A percentile compares a stretch with the other conserved stretches of the same genome.
Evolutionary conservation across 2,888 invertebrate species (phyloP).

Genomic region (Drosophila tripunctata): DNA sequence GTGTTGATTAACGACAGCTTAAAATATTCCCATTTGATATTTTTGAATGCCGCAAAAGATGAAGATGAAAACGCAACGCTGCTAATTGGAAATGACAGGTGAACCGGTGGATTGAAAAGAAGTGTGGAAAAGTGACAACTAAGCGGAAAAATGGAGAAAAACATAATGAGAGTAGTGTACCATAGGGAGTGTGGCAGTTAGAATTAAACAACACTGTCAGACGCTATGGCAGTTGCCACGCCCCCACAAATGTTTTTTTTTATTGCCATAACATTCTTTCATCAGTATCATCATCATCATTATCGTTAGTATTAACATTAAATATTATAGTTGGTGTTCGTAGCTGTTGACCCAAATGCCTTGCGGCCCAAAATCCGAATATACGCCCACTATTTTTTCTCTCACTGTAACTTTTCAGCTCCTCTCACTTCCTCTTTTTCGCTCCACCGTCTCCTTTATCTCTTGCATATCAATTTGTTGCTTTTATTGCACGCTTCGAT

Average conservation of each 20-base stretch:
- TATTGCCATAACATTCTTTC: constrained; percentile 40
- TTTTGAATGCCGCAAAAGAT: neutral
- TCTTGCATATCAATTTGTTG: constrained; percentile 43
- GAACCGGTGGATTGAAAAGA: too few relatives aligned
- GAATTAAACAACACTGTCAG: neutral
- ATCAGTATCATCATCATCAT: constrained; percentile 15
- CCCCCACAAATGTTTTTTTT: constrained; percentile 15
- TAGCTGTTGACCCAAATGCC: constrained; percentile 52
- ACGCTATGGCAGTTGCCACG: constrained; percentile 5
- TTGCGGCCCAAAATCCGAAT: constrained; percentile 38
- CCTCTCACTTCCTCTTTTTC: too few relatives aligned
- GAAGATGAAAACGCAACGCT: constrained; percentile 1
- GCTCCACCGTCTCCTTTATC: constrained; percentile 4
- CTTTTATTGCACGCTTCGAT: constrained; percentile 67
- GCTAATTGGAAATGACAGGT: constrained; percentile 10
- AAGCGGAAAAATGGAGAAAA: neutral
- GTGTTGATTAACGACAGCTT: constrained; percentile 3
- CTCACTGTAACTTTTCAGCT: too few relatives aligned
- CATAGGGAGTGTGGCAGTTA: neutral
- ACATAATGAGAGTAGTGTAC: neutral
- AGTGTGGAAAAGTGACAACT: constrained; percentile 3
- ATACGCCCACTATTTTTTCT: constrained; percentile 40
- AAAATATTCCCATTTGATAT: neutral
- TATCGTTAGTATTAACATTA: constrained; percentile 15
- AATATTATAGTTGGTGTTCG: constrained; percentile 29